phyloP scores from a whole-genome alignment of 2,113 vertebrate genomes.

The Barnardius zonarius region DNA sequence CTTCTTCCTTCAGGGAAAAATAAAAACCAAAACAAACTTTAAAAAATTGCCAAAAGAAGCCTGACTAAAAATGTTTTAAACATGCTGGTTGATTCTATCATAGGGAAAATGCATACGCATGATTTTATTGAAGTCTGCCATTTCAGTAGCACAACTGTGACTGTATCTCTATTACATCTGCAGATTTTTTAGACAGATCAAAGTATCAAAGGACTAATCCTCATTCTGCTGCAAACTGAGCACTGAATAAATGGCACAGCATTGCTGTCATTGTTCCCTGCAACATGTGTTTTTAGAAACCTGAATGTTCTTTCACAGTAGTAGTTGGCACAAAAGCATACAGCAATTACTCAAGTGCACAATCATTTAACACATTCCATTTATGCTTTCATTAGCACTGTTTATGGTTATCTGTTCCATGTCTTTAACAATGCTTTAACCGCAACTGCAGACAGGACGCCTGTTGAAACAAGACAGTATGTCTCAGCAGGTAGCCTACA shows the following conservation, averaged over 20 bases:
- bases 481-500: constrained; percentile 5
- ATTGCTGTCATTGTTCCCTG: neutral
- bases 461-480: neutral
- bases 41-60: neutral
- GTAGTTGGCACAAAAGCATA: neutral
- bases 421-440: neutral
- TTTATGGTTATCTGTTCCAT: neutral
- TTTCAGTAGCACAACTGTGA: neutral
- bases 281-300: neutral
- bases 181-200: neutral
- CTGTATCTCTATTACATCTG: neutral
- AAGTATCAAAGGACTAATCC: neutral
- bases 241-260: neutral
- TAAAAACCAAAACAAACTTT: neutral
- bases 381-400: neutral
- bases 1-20: neutral
- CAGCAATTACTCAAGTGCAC: constrained; percentile 7
- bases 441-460: constrained; percentile 28
- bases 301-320: neutral
- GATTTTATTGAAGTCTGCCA: neutral
- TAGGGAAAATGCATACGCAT: neutral
- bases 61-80: neutral
- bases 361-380: neutral
- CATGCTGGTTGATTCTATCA: neutral
- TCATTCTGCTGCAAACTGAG: neutral